Conservation (phyloP, 2,113 vertebrate species). For the Nerophis ophidion region DNA sequence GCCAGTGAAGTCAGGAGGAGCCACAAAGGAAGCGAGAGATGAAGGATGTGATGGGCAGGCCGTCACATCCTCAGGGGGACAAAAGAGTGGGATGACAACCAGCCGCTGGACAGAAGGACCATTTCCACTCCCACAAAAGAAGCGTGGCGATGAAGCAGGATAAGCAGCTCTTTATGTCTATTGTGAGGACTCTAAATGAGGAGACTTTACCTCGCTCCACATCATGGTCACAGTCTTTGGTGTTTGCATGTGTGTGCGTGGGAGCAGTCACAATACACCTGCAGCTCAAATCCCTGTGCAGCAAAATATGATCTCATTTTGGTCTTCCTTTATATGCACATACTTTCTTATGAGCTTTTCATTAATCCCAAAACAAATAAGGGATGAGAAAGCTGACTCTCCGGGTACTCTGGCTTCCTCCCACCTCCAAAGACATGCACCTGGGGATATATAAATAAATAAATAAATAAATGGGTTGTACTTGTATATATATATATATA, state of each 20-base stretch:
- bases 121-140: conserved; percentile 67
- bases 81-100: conserved; percentile 50
- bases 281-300: conserved; percentile 17
- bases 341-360: conserved; percentile 24
- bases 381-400: conserved; percentile 37
- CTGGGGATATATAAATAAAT: too few relatives aligned
- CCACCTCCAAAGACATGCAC: too few relatives aligned
- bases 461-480: too few relatives aligned
- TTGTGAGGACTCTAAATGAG: conserved; percentile 63
- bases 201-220: conserved; percentile 54
- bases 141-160: conserved; percentile 62
- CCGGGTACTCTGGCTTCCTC: too few relatives aligned
- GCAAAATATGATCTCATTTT: conserved; percentile 16
- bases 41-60: conserved; percentile 61
- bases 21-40: conserved; percentile 52
- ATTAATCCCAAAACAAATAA: conserved; percentile 37
- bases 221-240: conserved; percentile 5
- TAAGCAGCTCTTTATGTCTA: conserved; percentile 59
- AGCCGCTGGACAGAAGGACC: conserved; percentile 58
- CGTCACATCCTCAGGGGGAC: conserved; percentile 49
- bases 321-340: conserved; percentile 4
- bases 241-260: conserved; percentile 3
- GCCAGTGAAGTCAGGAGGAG: conserved; percentile 19
- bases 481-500: too few relatives aligned
- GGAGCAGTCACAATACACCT: conserved; percentile 27